A percentile compares a stretch with the other conserved stretches of the same genome.
Evolutionary conservation across 2,113 vertebrate genomes (phyloP).

Genomic region (Psilopogon haemacephalus): DNA sequence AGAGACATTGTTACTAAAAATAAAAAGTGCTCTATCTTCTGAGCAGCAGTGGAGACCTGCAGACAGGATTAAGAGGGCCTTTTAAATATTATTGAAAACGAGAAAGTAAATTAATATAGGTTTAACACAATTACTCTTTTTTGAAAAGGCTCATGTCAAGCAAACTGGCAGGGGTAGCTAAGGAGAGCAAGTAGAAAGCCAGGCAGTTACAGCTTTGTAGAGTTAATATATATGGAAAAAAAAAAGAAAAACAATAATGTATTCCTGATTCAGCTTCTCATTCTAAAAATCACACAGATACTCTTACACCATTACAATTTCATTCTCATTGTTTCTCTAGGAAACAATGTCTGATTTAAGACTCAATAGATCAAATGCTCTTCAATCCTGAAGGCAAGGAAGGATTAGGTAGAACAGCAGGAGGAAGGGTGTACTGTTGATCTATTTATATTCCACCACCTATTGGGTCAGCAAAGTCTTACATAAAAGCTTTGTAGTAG

Average conservation of each 20-base stretch:
- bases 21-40: conserved; percentile 31
- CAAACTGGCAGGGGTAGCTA: neutral
- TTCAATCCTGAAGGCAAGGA: conserved; percentile 57
- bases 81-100: neutral
- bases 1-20: conserved; percentile 68
- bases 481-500: conserved; percentile 65
- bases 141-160: neutral
- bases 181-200: neutral
- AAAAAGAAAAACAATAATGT: neutral
- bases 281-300: neutral
- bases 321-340: neutral
- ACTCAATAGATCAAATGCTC: conserved; percentile 65
- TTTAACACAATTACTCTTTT: conserved; percentile 1
- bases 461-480: conserved; percentile 73
- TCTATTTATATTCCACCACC: conserved; percentile 72
- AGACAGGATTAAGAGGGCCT: conserved; percentile 21
- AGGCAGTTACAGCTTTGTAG: neutral
- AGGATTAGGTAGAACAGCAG: conserved; percentile 67
- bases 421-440: conserved; percentile 35
- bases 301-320: neutral
- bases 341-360: conserved; percentile 42
- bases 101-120: conserved; percentile 17
- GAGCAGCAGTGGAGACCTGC: conserved; percentile 23
- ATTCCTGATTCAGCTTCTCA: neutral
- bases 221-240: neutral